phyloP scores from a whole-genome alignment of 2,888 invertebrate genomes.

The Ceriagrion tenellum region DNA sequence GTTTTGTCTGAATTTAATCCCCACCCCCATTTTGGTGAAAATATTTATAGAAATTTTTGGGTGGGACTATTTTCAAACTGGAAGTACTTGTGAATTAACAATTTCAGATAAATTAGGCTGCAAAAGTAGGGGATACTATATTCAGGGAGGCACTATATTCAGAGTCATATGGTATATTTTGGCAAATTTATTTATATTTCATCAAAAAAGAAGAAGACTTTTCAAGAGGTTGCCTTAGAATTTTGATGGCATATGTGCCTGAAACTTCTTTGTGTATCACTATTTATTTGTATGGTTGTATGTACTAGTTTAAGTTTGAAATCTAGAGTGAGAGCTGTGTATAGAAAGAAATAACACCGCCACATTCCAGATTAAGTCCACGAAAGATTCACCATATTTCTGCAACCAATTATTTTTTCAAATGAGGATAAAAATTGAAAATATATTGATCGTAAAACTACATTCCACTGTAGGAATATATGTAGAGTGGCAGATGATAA shows the following conservation, averaged over 20 bases:
- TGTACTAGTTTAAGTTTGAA: neutral
- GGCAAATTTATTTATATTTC: slow-evolving; percentile 62
- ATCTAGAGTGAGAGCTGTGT: neutral
- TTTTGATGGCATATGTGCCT: slow-evolving; percentile 46
- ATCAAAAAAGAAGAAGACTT: slow-evolving; percentile 54
- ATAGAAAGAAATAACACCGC: neutral
- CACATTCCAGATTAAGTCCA: neutral
- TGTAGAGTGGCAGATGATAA: neutral
- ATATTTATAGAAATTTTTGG: neutral
- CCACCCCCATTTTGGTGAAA: neutral
- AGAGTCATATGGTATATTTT: slow-evolving; percentile 46
- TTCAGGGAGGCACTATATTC: slow-evolving; percentile 26
- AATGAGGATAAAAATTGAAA: neutral
- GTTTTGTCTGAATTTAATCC: neutral
- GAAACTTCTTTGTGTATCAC: slow-evolving; percentile 47
- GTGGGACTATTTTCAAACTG: neutral
- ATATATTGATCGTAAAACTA: neutral
- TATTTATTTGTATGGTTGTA: slow-evolving; percentile 44
- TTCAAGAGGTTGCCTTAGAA: slow-evolving; percentile 58
- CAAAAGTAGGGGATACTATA: neutral
- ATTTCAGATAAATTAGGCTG: neutral
- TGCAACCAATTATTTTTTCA: neutral
- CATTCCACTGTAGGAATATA: neutral
- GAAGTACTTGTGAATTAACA: neutral
- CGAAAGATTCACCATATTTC: neutral